Evolutionary conservation across 2,888 invertebrate genomes (phyloP), one percentile per base, ranked within the genome.

Genomic region (Drosophila histrio): DNA sequence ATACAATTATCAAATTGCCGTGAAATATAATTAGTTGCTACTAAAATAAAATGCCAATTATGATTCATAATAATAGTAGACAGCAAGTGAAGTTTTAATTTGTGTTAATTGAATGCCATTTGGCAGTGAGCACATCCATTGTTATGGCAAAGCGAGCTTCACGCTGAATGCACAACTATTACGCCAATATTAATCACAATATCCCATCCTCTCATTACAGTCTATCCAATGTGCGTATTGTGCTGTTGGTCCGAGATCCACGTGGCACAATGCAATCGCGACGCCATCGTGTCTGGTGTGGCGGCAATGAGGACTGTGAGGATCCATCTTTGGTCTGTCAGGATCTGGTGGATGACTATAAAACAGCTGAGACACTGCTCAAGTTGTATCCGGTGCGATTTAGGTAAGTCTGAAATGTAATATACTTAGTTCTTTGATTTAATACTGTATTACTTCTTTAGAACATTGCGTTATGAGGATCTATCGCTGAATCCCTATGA

Each of bases 191-290:
- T 57, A 54, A 60, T 53, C 28, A 28, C n/a, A 7, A 49, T 46
- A 56, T 39, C 30, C 30, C 8, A 17, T 44, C 19, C 19, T 58
- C 19, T 53, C 34, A 11, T 64, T 67, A 56, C 92, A 95, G 96
- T 90, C 92, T 95, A 15, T 68, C 84, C 89, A 95, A 95, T 89
- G 93, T 96, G 63, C 95, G 95, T 91, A 94, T 97, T 77, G 92
- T 97, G 77, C 92, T 97, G 60, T 92, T 97, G 77, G 94, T 97
- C 62, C 94, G 97, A 53, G 97, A 97, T 92, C 97, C 97, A 3
- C 93, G 97, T 19, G 97, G 96, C 21, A 96, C 96, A 58, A 93
- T 97, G 92, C 97, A 97, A 92, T 97, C 97, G 0, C 93, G 97
- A 24, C 95, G 95, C 78, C 97, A 97, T 90, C 93, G 96, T 8